Base-by-base conservation (phyloP, 1,140 invertebrate genomes). In the Drosophila sp. region DNA sequence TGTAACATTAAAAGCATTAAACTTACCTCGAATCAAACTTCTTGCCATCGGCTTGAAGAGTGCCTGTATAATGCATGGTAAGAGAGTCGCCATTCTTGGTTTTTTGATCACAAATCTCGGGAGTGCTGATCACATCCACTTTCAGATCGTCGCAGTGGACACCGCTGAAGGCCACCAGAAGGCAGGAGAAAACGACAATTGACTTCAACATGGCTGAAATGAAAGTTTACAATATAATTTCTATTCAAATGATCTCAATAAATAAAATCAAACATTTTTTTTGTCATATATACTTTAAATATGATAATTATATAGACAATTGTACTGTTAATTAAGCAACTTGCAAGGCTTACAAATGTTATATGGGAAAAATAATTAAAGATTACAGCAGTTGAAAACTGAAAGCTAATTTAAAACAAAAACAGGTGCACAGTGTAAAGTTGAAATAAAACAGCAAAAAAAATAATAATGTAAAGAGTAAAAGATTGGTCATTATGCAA, bases 11-110 rank as follows among this genome's bases (percentile, higher is more conserved):
- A 2, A 21, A 21, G 4, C 56, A 63, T 50, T 58, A 29, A 77
- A 93, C 94, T 94, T 93, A 98, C 97, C 97, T 98, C 77, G 97
- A 98, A 92, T 98, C 97, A 90, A 98, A 98, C 93, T 98, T 97
- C 83, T 94, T 97, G 58, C 97, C 97, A 92, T 98, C 96, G 70
- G 94, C 93, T 40, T 70, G 72, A 13, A 98, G 93, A 16, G 96
- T 97, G 74, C 97, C 97, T 34, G 95, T 97, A 90, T 98, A 98
- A 92, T 98, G 97, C 97, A 98, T 98, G 48, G 96, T 97, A 34
- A 98, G 94, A 93, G 96, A 95, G 92, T 98, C 97, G 27, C 97
- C 96, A 67, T 94, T 94, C 92, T 97, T 97, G n/a, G 96, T 95
- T 91, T 96, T 96, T 74, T 94, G 92, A 2, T 95, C 94, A 93